A percentile compares a stretch with the other conserved stretches of the same genome.
Conservation (phyloP, 1,140 invertebrate species). For the Marisa cornuarietis region DNA sequence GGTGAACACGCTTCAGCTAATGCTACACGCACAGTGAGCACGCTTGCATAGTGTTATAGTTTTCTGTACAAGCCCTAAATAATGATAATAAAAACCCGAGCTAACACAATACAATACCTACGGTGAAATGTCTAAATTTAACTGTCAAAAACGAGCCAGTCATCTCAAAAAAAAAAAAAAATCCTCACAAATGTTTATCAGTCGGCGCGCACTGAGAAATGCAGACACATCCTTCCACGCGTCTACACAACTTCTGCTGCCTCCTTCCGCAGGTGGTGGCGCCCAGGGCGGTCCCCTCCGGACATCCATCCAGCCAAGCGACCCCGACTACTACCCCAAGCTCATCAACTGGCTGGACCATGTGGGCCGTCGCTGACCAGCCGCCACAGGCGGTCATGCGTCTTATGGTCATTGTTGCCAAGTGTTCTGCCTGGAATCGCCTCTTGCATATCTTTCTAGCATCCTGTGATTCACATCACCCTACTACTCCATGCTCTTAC, state of each 20-base stretch:
- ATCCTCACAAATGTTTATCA: too few species aligned
- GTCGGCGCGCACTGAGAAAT: background rate
- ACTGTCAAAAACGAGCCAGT: too few species aligned
- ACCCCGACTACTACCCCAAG: constrained; percentile 23
- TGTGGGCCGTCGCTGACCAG: constrained; percentile 6
- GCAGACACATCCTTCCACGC: background rate
- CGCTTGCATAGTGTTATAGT: background rate
- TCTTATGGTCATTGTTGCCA: background rate
- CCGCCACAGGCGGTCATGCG: background rate
- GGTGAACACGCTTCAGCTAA: background rate
- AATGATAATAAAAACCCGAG: too few species aligned
- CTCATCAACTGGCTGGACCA: constrained; percentile 21
- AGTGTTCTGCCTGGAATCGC: background rate
- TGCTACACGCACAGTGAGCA: background rate
- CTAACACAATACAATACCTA: too few species aligned
- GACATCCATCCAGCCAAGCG: background rate
- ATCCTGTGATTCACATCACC: too few species aligned
- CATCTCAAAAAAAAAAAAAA: too few species aligned
- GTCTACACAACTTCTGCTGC: background rate
- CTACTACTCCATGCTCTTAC: too few species aligned
- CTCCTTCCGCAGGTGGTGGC: background rate
- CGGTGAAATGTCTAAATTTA: too few species aligned
- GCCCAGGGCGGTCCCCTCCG: background rate
- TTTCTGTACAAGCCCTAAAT: too few species aligned
- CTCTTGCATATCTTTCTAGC: background rate